Evolutionary conservation across 2,113 vertebrate genomes (phyloP), one percentile per base, ranked within the genome.

Genomic region (Gobio gobio): DNA sequence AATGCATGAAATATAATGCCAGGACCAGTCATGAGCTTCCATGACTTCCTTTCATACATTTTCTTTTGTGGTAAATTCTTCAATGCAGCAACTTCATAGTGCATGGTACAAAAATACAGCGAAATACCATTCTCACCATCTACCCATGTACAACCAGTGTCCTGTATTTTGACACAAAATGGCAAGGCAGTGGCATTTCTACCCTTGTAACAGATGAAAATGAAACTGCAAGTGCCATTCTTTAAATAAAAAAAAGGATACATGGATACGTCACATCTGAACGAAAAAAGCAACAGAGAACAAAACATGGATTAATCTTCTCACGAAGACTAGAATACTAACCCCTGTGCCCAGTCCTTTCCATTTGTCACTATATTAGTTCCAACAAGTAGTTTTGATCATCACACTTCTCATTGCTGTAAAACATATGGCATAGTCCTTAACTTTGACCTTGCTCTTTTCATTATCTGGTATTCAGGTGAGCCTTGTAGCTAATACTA

Each of bases 201-300:
- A 26, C 59, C 43, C 61, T 20, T 81, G 59, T 81, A 81, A 81
- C 78, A 81, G 43, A 81, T 10, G 2, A 78, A 64, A 80, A 36
- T 78, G 33, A 58, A 78, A 59, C 20, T n/a, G 33, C 10, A 36
- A n/a, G 29, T 13, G n/a, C 7, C 6, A 64, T 20, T 49, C n/a
- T 79, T 24, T 26, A 26, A 68, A 33, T 1, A 68, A 66, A 3
- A 3, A 16, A 36, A 77, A n/a, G 5, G 4, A 40, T 58, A 8
- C 0, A 45, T 49, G 56, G 29, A 29, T 5, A 5, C 8, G 13
- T 54, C 29, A 77, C 26, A 40, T 56, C 10, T 66, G 29, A 29
- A 43, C 16, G 18, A n/a, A 18, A 20, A 82, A 40, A 66, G 22
- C 5, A 49, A 75, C 14, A 26, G 72, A 74, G 5, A 12, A n/a